phyloP scores from a whole-genome alignment of 1,140 invertebrate genomes.

The Drosophila trapezifrons region DNA sequence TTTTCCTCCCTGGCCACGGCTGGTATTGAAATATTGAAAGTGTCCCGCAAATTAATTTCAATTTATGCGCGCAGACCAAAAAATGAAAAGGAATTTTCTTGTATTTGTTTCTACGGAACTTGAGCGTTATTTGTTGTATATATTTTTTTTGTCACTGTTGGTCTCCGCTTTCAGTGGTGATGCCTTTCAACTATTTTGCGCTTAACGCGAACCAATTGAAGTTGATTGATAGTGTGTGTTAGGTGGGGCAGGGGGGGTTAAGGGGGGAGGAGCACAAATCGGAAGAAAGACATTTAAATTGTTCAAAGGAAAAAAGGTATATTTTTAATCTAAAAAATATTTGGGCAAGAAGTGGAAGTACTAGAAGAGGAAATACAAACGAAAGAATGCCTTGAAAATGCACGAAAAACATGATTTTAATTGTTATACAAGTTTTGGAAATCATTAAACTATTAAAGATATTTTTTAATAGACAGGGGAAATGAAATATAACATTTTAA shows the following conservation, averaged over 20 bases:
- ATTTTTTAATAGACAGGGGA: not conserved
- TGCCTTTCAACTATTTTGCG: constrained; percentile 70
- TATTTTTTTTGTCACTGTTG: constrained; percentile 51
- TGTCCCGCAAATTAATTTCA: constrained; percentile 81
- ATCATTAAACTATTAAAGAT: not conserved
- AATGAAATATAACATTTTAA: not conserved
- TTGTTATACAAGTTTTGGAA: too few species aligned
- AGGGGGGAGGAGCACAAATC: constrained; percentile 14
- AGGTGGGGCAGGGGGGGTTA: too few species aligned
- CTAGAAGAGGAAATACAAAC: not conserved
- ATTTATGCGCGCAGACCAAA: constrained; percentile 51
- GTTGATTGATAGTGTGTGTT: constrained; percentile 68
- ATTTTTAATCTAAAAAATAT: constrained; percentile 19
- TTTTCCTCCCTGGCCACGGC: constrained; percentile 18
- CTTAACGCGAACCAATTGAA: constrained; percentile 75
- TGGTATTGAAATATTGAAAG: constrained; percentile 71
- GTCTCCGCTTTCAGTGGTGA: constrained; percentile 29
- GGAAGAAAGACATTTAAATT: constrained; percentile 19
- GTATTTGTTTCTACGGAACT: constrained; percentile 61
- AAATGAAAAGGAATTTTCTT: constrained; percentile 63
- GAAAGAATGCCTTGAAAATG: not conserved
- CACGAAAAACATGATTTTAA: too few species aligned
- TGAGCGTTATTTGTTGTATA: constrained; percentile 36
- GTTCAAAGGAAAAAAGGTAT: constrained; percentile 19
- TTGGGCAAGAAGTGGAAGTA: not conserved